Base-by-base conservation (phyloP, 2,113 vertebrate genomes). In the Emydura subglobosa region DNA sequence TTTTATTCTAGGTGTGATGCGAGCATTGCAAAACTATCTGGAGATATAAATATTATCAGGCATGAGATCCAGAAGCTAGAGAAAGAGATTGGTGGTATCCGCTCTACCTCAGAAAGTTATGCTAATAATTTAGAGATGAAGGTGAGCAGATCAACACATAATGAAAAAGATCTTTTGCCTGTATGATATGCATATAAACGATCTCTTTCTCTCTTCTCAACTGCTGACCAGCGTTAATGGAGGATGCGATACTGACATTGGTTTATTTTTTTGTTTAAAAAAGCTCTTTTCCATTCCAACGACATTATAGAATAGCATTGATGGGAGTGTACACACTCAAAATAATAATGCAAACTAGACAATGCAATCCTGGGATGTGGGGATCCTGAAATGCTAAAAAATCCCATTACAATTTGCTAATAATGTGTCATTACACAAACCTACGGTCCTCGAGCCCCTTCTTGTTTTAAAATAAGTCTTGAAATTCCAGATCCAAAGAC, bases 1-100 rank as follows among this genome's bases (percentile, higher is more conserved):
- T 96, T 96, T 89, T 80, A 13, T 83, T 57, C 61, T 97, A 99
- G 99, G 93, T 99, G 99, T 76, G 99, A 99, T 94, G 98, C 98
- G 61, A 98, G 97, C 93, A 98, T 99, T 4, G 88, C 97, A 25
- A 98, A 98, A 94, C 98, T 99, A 79, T 98, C 98, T 1, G 97
- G 96, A 85, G 98, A 98, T 49, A 91, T 98, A 86, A 96, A 94
- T 25, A 57, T 93, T 31, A 96, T 97, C 92, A 98, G 95, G n/a
- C 93, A 53, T 0, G 97, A 98, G 86, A 95, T 98, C 74, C 97
- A 92, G 82, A 98, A 96, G 85, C 94, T 96, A 27, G 98, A 98
- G 72, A 98, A 98, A 94, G 97, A 98, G 87, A 94, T 99, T 85
- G 95, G 88, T 82, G 96, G 97, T 17, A 95, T 99, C 19, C 89